Evolutionary conservation across 35 echinoderm and acorn worm species (phyloP), one percentile per base, ranked within the genome.

Genomic region (Apostichopus parvimensis): DNA sequence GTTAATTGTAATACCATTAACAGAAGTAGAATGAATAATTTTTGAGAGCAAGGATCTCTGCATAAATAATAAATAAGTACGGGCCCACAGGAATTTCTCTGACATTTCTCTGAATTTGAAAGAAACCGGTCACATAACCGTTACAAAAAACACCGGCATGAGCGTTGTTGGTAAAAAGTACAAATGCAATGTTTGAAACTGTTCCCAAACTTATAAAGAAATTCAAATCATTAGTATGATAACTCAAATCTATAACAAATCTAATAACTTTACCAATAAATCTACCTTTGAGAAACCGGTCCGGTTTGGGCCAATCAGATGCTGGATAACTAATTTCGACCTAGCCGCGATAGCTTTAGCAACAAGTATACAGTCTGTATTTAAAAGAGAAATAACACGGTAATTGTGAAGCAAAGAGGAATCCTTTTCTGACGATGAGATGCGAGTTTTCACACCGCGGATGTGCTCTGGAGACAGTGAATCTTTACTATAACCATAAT

Each of bases 161-260:
- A 54, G 62, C 77, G 9, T 91, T 78, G 17, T 56, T 57, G 6
- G 17, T 91, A 91, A 78, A 91, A 80, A 22, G 77, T 59, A 5
- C 59, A 6, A 8, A 91, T 91, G 77, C 77, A 91, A 7, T 91
- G 3, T 91, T 80, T 77, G 78, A 77, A 79, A 21, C 18, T 78
- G 55, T 54, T 57, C 10, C 90, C 90, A 22, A 91, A 91, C 79
- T 91, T 91, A 56, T 79, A 91, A 78, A 45, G 7, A 91, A 6
- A 6, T 91, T 80, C 8, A 55, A 18, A 22, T 59, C 73, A 57
- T 55, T 56, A 80, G 76, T 79, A 54, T 91, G 79, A 53, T 91
- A 6, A 18, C 79, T 54, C 13, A 80, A 18, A n/a, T 91, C 77
- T 79, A 57, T 9, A 8, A 65, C 86, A 62, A 71, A 88, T 88